Evolutionary conservation across 37 sponge, comb jelly and placozoan species (phyloP).

Genomic region (Haliclona indistincta): DNA sequence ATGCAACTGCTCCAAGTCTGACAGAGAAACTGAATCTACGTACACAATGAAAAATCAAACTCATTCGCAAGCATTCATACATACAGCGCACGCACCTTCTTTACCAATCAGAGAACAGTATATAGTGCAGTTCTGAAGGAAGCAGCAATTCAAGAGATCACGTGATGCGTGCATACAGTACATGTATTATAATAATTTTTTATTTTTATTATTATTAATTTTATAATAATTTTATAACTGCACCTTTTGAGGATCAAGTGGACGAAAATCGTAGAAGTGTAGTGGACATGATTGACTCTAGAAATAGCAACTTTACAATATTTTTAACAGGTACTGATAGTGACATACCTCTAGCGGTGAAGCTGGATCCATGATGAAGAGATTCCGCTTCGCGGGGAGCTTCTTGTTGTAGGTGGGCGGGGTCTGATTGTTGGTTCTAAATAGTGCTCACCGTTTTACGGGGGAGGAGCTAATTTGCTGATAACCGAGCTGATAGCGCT

Average conservation of each 20-base stretch:
- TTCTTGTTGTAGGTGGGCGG: too few species aligned
- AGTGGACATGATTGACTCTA: constrained; percentile 69
- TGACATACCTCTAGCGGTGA: neutral
- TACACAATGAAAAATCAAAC: neutral
- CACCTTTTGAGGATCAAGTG: constrained; percentile 50
- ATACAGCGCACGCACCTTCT: neutral
- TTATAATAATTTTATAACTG: too few species aligned
- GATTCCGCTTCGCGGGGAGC: too few species aligned
- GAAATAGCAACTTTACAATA: neutral
- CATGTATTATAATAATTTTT: neutral
- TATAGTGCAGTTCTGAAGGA: neutral
- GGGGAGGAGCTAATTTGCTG: too few species aligned
- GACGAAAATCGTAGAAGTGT: constrained; percentile 62
- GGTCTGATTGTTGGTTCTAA: too few species aligned
- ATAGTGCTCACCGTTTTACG: too few species aligned
- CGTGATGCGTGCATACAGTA: neutral
- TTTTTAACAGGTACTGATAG: neutral
- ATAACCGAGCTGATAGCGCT: too few species aligned
- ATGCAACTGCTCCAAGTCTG: constrained; percentile 3
- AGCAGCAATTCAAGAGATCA: neutral
- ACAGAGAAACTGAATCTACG: neutral
- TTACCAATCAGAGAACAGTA: neutral
- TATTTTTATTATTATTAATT: too few species aligned
- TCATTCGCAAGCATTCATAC: neutral
- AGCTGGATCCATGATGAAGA: too few species aligned